Conservation (phyloP, 2,113 vertebrate genomes). For the Ardeotis arabs region DNA sequence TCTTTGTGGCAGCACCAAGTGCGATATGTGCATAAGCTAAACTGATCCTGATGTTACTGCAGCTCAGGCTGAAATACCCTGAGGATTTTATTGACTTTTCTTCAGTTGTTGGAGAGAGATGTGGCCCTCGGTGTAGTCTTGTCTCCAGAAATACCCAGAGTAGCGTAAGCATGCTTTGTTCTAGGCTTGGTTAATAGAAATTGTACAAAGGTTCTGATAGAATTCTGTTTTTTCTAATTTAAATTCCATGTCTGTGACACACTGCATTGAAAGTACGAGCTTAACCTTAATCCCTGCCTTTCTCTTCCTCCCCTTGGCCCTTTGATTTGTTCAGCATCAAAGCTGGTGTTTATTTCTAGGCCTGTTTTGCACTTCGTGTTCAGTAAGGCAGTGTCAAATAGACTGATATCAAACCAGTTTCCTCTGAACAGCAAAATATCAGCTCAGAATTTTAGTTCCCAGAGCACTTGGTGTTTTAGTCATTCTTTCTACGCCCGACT, state of each 20-base stretch:
- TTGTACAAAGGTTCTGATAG: not conserved
- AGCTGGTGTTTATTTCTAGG: not conserved
- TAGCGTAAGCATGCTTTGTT: not conserved
- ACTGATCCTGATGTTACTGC: not conserved
- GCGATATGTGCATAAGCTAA: not conserved
- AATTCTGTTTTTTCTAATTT: not conserved
- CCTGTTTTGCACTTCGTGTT: not conserved
- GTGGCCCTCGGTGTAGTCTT: rapidly evolving
- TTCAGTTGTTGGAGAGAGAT: not conserved
- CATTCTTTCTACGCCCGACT: rapidly evolving
- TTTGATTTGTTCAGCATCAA: not conserved
- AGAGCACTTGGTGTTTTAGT: not conserved
- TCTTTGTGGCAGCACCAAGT: not conserved
- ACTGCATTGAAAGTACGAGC: not conserved
- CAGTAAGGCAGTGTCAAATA: not conserved
- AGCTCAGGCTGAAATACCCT: not conserved
- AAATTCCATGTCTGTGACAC: not conserved
- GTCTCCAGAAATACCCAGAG: not conserved
- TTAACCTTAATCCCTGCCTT: not conserved
- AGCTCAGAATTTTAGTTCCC: not conserved
- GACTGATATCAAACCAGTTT: not conserved
- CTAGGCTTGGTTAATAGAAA: not conserved
- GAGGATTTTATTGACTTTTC: not conserved
- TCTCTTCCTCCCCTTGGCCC: not conserved
- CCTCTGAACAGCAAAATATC: not conserved